Evolutionary conservation across 2,113 vertebrate species (phyloP).

Genomic region (Perca schrenkii): DNA sequence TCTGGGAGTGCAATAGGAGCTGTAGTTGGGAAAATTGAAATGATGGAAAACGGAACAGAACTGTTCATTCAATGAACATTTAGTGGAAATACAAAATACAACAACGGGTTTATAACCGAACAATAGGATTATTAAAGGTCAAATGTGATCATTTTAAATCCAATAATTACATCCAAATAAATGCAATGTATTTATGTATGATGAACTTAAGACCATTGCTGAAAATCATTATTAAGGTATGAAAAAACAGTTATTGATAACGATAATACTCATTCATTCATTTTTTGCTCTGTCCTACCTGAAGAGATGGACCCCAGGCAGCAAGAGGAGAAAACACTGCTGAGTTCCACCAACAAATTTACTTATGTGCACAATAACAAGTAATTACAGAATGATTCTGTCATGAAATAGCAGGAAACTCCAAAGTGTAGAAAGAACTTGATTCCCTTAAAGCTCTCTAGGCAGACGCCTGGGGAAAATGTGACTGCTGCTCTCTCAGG

Average conservation of each 20-base stretch:
- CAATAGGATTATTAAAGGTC: background rate
- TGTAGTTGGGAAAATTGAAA: background rate
- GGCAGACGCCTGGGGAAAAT: constrained; percentile 48
- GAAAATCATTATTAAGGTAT: background rate
- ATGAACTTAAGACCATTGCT: background rate
- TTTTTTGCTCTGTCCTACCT: constrained; percentile 70
- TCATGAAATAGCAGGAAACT: constrained; percentile 10
- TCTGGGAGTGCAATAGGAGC: background rate
- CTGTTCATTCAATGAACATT: background rate
- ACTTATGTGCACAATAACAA: background rate
- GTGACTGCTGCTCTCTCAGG: constrained; percentile 56
- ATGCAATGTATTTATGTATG: background rate
- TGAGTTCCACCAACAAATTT: constrained; percentile 32
- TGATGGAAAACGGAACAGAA: background rate
- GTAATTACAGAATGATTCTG: background rate
- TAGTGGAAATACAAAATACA: background rate
- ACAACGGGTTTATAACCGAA: background rate
- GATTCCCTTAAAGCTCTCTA: constrained; percentile 45
- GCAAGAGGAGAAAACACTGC: constrained; percentile 22
- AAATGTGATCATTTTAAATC: background rate
- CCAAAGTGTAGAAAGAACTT: constrained; percentile 33
- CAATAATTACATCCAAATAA: background rate
- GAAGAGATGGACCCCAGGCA: constrained; percentile 29
- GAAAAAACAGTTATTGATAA: background rate
- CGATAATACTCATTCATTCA: background rate